These are phyloP conservation scores for Oxyteleia sp. DNA, from an alignment of 2,888 invertebrate genomes.

Conservation along the genomic window DNA sequence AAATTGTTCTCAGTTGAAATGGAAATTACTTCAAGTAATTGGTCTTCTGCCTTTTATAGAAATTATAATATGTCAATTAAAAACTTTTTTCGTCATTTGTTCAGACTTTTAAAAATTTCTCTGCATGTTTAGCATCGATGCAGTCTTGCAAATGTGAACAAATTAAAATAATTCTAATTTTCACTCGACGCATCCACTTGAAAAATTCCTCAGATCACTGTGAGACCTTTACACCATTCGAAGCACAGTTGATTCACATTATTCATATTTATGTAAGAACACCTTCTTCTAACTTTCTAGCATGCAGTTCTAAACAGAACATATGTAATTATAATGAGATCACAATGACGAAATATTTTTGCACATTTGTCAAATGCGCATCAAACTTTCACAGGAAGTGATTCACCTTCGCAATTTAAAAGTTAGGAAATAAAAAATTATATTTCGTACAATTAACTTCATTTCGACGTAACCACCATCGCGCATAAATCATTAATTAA, in stretches of 20 bases:
- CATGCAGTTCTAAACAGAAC: conserved; percentile 34
- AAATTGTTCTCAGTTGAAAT: no score
- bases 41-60: no score
- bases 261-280: conserved; percentile 68
- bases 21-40: no score
- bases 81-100: no score
- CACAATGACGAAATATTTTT: conserved; percentile 67
- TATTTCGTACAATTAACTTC: neutral
- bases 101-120: no score
- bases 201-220: conserved; percentile 18
- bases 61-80: no score
- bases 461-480: neutral
- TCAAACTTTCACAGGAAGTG: conserved; percentile 58
- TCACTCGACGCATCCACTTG: conserved; percentile 8
- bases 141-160: neutral
- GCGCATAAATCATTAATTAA: neutral
- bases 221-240: conserved; percentile 15
- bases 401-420: conserved; percentile 9
- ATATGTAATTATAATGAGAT: conserved; percentile 65
- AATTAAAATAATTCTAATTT: conserved; percentile 34
- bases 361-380: conserved; percentile 40
- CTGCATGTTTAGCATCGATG: no score
- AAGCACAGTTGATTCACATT: conserved; percentile 26
- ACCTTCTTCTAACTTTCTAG: conserved; percentile 56
- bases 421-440: conserved; percentile 13